Evolutionary conservation across 2,113 vertebrate genomes (phyloP).

Genomic region (Triplophysa rosa): DNA sequence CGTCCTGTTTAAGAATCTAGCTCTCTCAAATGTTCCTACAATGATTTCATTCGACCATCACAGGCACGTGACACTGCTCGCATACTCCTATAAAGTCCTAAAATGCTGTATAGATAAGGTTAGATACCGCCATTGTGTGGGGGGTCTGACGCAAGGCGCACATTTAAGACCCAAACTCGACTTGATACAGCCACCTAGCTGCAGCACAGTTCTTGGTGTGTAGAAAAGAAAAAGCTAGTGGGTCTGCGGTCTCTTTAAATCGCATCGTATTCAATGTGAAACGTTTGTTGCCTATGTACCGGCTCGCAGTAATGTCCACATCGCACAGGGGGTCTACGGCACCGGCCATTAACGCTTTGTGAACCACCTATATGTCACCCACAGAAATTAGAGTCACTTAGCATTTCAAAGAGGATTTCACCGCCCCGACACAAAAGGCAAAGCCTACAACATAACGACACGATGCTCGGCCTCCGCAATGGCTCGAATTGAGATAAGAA

Average conservation of each 20-base stretch:
- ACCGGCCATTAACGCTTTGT: slow-evolving; percentile 28
- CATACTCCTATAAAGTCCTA: background rate
- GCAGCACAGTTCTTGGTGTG: slow-evolving; percentile 60
- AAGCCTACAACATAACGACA: background rate
- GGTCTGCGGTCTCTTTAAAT: slow-evolving; percentile 75
- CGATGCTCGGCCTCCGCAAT: background rate
- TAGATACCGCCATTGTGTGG: slow-evolving; percentile 13
- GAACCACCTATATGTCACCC: slow-evolving; percentile 42
- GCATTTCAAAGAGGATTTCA: slow-evolving; percentile 68
- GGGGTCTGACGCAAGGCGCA: slow-evolving; percentile 16
- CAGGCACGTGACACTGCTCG: too few species aligned
- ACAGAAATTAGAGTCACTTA: slow-evolving; percentile 62
- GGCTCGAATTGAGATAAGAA: background rate
- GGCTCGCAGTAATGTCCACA: slow-evolving; percentile 73
- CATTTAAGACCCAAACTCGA: slow-evolving; percentile 59
- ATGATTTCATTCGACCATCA: too few species aligned
- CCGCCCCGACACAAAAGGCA: slow-evolving; percentile 48
- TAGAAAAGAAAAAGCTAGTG: slow-evolving; percentile 32
- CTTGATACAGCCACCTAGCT: slow-evolving; percentile 78
- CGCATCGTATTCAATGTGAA: slow-evolving; percentile 69
- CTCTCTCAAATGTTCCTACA: too few species aligned
- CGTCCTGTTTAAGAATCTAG: too few species aligned
- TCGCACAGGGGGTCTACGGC: slow-evolving; percentile 65
- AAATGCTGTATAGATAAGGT: background rate
- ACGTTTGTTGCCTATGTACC: slow-evolving; percentile 72